phyloP scores from a whole-genome alignment of 2,888 invertebrate genomes.

The Drosophila anomelani region DNA sequence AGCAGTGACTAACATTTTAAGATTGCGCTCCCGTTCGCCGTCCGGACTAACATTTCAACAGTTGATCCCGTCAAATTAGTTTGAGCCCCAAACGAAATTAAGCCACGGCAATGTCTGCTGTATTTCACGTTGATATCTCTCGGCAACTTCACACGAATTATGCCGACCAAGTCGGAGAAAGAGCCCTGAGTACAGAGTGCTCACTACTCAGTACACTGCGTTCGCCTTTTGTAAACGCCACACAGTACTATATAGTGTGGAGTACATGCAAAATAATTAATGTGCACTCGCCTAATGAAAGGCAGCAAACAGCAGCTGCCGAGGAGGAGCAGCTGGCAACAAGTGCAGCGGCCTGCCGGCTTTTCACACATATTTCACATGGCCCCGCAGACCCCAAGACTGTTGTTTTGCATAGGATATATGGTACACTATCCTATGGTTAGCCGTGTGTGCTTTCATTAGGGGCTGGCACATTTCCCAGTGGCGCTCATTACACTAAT shows the following conservation, averaged over 20 bases:
- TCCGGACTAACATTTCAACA: constrained; percentile 34
- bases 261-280: constrained; percentile 68
- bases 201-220: constrained; percentile 8
- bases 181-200: constrained; percentile 2
- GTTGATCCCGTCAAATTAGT: constrained; percentile 43
- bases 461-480: constrained; percentile 74
- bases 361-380: constrained; percentile 78
- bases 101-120: constrained; percentile 33
- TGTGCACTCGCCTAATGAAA: constrained; percentile 78
- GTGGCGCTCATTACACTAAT: constrained; percentile 73
- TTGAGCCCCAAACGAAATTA: constrained; percentile 31
- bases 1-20: constrained; percentile 37
- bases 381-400: constrained; percentile 36
- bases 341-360: constrained; percentile 55
- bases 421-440: constrained; percentile 28
- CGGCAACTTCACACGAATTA: constrained; percentile 42
- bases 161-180: constrained; percentile 26
- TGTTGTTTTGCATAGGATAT: constrained; percentile 67
- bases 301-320: constrained; percentile 57
- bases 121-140: constrained; percentile 32
- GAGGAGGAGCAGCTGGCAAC: constrained; percentile 34
- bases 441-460: constrained; percentile 56
- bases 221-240: constrained; percentile 44
- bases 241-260: constrained; percentile 32
- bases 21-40: constrained; percentile 23